These are phyloP conservation scores for Thryonomys swinderianus DNA, from an alignment of 2,113 vertebrate species.

Conservation along the genomic window DNA sequence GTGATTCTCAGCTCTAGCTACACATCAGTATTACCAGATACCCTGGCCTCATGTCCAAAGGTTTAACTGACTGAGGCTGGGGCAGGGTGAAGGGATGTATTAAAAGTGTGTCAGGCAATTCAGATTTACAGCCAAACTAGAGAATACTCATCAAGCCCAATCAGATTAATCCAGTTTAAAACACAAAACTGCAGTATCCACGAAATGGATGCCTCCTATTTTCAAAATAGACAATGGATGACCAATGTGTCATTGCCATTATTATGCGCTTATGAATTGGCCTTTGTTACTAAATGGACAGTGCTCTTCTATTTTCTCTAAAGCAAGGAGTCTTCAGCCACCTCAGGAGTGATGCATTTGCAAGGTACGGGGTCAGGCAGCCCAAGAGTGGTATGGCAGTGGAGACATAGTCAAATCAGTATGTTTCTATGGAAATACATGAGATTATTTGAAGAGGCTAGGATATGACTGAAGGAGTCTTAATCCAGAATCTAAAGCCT, in stretches of 20 bases:
- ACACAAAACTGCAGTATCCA: background rate
- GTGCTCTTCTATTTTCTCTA: background rate
- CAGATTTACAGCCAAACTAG: background rate
- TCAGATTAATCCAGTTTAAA: background rate
- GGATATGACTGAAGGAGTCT: background rate
- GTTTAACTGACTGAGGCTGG: background rate
- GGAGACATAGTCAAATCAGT: background rate
- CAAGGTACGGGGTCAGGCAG: background rate
- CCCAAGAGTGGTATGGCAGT: background rate
- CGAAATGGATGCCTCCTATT: background rate
- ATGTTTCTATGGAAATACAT: background rate
- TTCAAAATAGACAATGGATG: background rate
- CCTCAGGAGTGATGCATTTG: background rate
- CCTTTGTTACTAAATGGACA: background rate
- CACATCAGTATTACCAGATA: background rate
- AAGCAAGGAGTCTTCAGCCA: background rate
- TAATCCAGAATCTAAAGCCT: background rate
- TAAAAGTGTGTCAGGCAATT: background rate
- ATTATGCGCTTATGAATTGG: background rate
- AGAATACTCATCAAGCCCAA: background rate
- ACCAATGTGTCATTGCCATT: background rate
- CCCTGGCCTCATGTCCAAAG: background rate
- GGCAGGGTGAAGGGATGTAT: background rate
- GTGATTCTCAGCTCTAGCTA: background rate
- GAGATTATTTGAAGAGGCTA: background rate